Conservation (phyloP, 2,797 vertebrate species). For the Urocyon cinereoargenteus region DNA sequence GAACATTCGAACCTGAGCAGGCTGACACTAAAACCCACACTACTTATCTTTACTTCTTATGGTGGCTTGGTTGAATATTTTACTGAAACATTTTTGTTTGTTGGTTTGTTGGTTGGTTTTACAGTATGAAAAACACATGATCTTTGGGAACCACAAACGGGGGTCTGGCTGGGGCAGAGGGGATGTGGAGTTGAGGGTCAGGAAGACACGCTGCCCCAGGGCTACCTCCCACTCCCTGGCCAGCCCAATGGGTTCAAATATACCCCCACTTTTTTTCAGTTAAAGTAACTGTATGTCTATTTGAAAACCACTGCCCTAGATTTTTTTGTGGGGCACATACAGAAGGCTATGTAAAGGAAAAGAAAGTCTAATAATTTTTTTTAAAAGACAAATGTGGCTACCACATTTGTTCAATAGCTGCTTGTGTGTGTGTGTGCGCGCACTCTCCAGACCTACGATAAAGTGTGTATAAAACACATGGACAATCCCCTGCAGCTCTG, state of each 20-base stretch:
- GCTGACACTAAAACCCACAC: background rate
- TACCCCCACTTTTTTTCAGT: background rate
- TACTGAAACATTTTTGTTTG: background rate
- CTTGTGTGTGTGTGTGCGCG: background rate
- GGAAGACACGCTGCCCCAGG: background rate
- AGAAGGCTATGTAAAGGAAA: background rate
- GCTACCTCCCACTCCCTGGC: too few species aligned
- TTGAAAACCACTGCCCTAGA: background rate
- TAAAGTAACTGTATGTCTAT: background rate
- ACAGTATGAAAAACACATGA: background rate
- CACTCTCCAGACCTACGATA: background rate
- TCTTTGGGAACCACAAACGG: background rate
- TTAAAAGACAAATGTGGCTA: background rate
- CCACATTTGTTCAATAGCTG: background rate
- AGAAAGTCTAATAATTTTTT: conserved; percentile 8
- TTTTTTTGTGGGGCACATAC: background rate
- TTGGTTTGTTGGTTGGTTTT: background rate
- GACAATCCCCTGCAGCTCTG: background rate
- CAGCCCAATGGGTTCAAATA: too few species aligned
- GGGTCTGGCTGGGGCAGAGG: background rate
- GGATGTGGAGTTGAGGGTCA: background rate
- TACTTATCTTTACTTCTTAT: background rate
- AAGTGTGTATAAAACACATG: background rate
- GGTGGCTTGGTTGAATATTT: background rate
- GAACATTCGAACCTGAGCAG: background rate